Percentiles rank a stretch among this genome's conserved stretches.
phyloP scores from a whole-genome alignment of 2,797 vertebrate genomes.

The Adrianichthys oophorus region DNA sequence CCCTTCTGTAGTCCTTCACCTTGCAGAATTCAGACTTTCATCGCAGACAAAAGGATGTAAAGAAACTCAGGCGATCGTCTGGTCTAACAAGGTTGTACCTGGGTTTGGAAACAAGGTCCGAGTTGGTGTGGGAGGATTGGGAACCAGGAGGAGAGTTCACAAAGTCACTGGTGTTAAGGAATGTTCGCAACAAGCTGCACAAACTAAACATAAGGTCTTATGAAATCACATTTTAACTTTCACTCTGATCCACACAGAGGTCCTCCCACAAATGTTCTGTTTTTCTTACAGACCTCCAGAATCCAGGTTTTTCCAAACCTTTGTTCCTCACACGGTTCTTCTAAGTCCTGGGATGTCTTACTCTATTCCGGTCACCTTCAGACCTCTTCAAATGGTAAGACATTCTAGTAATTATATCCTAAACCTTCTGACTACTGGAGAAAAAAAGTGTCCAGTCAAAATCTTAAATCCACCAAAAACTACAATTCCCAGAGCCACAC shows the following conservation, averaged over 20 bases:
- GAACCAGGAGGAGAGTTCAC: conserved; percentile 79
- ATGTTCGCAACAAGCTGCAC: conserved; percentile 80
- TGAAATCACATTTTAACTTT: neutral
- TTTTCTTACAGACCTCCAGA: conserved; percentile 74
- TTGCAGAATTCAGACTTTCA: conserved; percentile 14
- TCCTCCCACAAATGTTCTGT: neutral
- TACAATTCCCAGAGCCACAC: too few relatives aligned
- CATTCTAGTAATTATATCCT: neutral
- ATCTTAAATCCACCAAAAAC: too few relatives aligned
- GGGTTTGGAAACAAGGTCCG: conserved; percentile 82
- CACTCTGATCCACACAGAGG: neutral
- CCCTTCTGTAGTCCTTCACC: neutral
- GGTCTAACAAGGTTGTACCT: conserved; percentile 70
- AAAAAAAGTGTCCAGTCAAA: too few relatives aligned
- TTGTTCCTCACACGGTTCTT: conserved; percentile 77
- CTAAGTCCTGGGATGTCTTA: conserved; percentile 87
- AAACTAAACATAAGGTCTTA: conserved; percentile 87
- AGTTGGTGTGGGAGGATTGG: conserved; percentile 87
- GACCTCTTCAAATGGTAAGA: conserved; percentile 83
- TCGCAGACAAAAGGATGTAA: conserved; percentile 9
- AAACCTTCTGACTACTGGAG: neutral
- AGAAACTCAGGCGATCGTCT: conserved; percentile 15
- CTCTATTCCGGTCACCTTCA: conserved; percentile 85
- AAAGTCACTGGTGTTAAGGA: conserved; percentile 85
- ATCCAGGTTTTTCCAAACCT: conserved; percentile 83